Evolutionary conservation across 2,888 invertebrate genomes (phyloP).

Genomic region (Lepidocyrtoides sp.): DNA sequence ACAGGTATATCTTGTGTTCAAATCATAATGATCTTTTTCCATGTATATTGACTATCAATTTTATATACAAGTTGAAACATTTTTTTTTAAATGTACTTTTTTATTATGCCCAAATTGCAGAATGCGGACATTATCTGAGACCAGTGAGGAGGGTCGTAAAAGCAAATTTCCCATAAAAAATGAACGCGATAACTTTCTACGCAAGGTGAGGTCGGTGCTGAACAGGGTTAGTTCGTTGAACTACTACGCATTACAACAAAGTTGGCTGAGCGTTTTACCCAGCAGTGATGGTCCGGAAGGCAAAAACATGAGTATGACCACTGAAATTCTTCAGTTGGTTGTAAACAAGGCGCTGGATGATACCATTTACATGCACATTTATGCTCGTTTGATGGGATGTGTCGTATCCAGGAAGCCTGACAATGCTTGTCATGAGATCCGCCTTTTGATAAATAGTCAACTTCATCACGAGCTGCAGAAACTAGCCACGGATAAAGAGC

Average conservation of each 20-base stretch:
- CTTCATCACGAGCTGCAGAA: slow-evolving; percentile 83
- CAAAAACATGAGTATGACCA: slow-evolving; percentile 74
- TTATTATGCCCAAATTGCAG: neutral
- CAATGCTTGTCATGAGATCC: slow-evolving; percentile 73
- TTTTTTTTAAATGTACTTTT: neutral
- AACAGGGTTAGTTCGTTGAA: slow-evolving; percentile 85
- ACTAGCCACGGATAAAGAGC: slow-evolving; percentile 83
- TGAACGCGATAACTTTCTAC: slow-evolving; percentile 83
- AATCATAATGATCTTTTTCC: no score
- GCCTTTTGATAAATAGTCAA: slow-evolving; percentile 82
- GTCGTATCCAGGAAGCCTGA: slow-evolving; percentile 78
- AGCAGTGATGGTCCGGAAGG: slow-evolving; percentile 60
- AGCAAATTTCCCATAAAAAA: slow-evolving; percentile 83
- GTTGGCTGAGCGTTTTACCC: slow-evolving; percentile 83
- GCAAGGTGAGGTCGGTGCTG: slow-evolving; percentile 85
- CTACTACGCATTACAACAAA: slow-evolving; percentile 81
- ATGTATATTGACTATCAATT: no score
- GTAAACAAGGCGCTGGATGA: slow-evolving; percentile 84
- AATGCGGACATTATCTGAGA: slow-evolving; percentile 70
- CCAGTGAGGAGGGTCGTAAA: slow-evolving; percentile 73
- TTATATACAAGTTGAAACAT: no score
- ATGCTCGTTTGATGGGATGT: slow-evolving; percentile 83
- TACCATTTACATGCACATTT: slow-evolving; percentile 84
- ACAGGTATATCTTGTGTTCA: no score
- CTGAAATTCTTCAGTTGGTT: slow-evolving; percentile 82